Evolutionary conservation across 2,797 vertebrate species (phyloP), one percentile per base, ranked within the genome.

Genomic region (Phrynocephalus forsythii): DNA sequence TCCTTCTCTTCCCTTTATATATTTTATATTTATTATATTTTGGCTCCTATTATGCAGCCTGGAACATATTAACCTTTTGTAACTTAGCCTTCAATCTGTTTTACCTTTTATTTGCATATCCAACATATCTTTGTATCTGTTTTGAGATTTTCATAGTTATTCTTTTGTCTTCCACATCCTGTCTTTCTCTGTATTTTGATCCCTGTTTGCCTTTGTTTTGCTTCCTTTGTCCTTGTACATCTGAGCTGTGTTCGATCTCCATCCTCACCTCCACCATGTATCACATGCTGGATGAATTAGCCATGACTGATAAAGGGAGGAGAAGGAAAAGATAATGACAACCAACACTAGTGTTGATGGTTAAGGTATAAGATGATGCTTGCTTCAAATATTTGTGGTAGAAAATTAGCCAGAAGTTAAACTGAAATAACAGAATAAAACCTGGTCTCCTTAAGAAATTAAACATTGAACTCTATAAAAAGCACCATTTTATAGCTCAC

Each of bases 221-320:
- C 81, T 84, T 91, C 33, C 83, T 66, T 50, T 50, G 48, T 90
- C 1, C 84, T 56, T 30, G 86, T 24, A 67, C 2, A 5, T 2
- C 7, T 33, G 88, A 71, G 82, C 91, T 89, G 79, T 88, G 84
- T 92, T 88, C 52, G 52, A 0, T 90, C 91, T 89, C 72, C 63
- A 3, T 79, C 80, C 44, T 9, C 3, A 88, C 3, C 66, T 89
- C 22, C 80, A 72, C 30, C 84, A 26, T 8, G 33, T 28, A 30
- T 86, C 85, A 63, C 56, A 75, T 60, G 10, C 20, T 86, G 69
- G 22, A 73, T 73, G 33, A 15, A 38, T 22, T 81, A 48, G 79
- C 60, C 13, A 81, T 89, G 68, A 86, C 77, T 89, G 80, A 84
- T 82, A 82, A 68, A 86, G 85, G 44, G 73, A 86, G 79, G 85